Conservation (phyloP, 2,888 invertebrate species). For the Agonum fuliginosum region DNA sequence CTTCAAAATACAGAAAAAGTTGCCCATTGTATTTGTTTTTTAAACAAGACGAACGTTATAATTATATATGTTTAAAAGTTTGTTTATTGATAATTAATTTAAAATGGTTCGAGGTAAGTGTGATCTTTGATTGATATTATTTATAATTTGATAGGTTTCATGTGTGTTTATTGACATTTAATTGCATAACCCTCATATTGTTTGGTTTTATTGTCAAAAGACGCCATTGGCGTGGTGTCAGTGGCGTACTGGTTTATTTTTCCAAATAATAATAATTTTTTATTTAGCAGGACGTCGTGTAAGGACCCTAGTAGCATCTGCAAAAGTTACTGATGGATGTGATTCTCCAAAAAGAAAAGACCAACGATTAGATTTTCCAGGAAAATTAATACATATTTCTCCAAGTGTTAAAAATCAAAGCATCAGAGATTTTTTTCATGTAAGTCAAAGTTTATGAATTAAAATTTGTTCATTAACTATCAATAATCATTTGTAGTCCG, state of each 20-base stretch:
- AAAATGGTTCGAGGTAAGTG: constrained; percentile 57
- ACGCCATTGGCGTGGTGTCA: constrained; percentile 39
- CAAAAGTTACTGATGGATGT: constrained; percentile 51
- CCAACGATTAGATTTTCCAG: constrained; percentile 64
- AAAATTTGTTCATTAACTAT: neutral
- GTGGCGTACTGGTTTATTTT: constrained; percentile 7
- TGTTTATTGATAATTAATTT: neutral
- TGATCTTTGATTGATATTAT: neutral
- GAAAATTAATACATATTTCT: constrained; percentile 65
- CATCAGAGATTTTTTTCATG: constrained; percentile 64
- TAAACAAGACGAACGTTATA: constrained; percentile 13
- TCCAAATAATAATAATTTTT: neutral
- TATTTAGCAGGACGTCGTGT: constrained; percentile 57
- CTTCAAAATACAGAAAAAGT: neutral
- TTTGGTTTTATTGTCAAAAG: constrained; percentile 46
- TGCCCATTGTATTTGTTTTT: constrained; percentile 4
- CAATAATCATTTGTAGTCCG: constrained; percentile 31
- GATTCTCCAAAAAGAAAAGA: constrained; percentile 62
- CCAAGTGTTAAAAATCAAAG: constrained; percentile 60
- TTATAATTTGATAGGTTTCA: constrained; percentile 1
- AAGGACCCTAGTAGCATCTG: constrained; percentile 51
- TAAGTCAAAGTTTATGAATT: constrained; percentile 42
- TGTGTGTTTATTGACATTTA: constrained; percentile 30
- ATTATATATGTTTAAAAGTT: constrained; percentile 24
- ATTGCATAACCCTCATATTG: constrained; percentile 54